Conservation (phyloP, 2,797 vertebrate species). For the Gallinago nigripennis region DNA sequence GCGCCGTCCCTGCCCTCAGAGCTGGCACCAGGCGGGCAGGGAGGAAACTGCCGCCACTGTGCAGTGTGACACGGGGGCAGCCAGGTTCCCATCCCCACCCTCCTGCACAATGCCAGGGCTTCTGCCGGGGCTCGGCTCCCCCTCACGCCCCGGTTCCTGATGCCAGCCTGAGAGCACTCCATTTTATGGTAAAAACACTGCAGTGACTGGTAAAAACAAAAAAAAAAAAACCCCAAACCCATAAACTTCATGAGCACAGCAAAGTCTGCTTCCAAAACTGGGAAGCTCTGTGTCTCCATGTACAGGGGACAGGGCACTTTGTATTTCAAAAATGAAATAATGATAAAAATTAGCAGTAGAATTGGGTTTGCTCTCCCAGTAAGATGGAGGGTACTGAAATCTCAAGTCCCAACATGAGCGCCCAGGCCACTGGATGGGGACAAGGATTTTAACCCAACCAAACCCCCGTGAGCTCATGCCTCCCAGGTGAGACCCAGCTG, state of each 20-base stretch:
- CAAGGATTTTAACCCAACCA: accelerated
- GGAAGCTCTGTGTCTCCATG: not conserved
- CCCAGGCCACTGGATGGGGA: not conserved
- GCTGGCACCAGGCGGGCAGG: not conserved
- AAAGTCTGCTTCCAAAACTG: not conserved
- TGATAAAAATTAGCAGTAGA: not conserved
- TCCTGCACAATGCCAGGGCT: not conserved
- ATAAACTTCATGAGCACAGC: not conserved
- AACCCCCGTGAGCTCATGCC: accelerated
- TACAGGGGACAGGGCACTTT: not conserved
- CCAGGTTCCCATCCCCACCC: not conserved
- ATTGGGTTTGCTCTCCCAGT: not conserved
- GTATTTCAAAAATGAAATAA: not conserved
- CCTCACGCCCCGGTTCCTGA: not conserved
- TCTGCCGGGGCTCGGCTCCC: not conserved
- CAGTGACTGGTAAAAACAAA: not conserved
- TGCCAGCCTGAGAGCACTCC: not conserved
- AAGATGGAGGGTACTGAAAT: not conserved
- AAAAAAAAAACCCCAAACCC: not conserved
- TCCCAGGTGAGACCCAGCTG: not conserved
- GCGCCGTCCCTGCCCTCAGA: accelerated
- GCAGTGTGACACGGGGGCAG: not conserved
- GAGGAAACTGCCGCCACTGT: not conserved
- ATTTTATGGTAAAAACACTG: not conserved
- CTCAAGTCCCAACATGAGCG: accelerated